Evolutionary conservation across 92 coral and sea anemone genomes (phyloP), one percentile per base, ranked within the genome.

Genomic region (Pocillopora grandis): DNA sequence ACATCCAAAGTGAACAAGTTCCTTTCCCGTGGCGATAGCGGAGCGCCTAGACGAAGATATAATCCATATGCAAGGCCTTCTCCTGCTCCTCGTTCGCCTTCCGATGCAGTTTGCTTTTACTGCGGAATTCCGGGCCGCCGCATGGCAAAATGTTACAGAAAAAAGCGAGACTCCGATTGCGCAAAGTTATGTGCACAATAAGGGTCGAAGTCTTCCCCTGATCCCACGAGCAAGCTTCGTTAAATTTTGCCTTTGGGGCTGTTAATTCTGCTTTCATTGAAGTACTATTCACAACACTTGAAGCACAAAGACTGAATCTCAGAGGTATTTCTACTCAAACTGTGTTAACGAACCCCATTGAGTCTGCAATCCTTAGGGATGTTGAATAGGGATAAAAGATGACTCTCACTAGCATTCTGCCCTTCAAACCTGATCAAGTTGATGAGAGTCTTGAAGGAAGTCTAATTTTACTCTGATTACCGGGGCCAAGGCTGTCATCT

Each of bases 381-480:
- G 35, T 56, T 71, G 58, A 71, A 71, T 71, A 71, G 58, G 58
- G 76, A 71, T 71, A 71, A 71, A 71, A 71, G 76, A 35, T 71
- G 76, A 71, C 76, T 35, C 56, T 71, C 76, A 71, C 58, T 71
- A 71, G 76, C 76, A 71, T 71, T 67, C 72, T 67, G 72, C 72
- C 72, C 72, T 67, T 67, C 72, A 67, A 62, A 62, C 66, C 14
- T 14, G 66, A 62, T 62, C 66, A 62, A 62, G 66, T 27, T 27
- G 31, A 27, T 27, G 31, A 27, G 31, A 27, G 31, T 27, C 31
- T 27, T 27, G 31, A 27, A 27, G 31, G 31, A 27, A 27, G 31
- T 27, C 31, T 27, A 0, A 27, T 27, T 27, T 27, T 27, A 27
- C 31, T 27, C 31, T 0, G 31, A 27, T 27, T 27, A 27, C 31